Percentiles rank a stretch among this genome's conserved stretches.
phyloP scores from a whole-genome alignment of 1,140 invertebrate species.

The Melanaphis sacchari region DNA sequence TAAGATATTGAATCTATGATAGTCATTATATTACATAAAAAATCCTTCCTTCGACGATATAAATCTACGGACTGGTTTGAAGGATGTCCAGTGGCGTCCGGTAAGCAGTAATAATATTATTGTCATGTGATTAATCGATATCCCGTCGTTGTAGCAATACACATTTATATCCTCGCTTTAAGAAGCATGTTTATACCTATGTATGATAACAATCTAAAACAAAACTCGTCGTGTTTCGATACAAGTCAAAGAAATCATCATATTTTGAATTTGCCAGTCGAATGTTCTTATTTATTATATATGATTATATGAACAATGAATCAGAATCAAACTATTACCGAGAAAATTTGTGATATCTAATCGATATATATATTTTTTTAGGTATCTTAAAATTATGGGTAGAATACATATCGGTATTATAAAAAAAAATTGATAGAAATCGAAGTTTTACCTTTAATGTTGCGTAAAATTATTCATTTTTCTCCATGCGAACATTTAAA shows the following conservation, averaged over 20 bases:
- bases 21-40: background rate
- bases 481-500: background rate
- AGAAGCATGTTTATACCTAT: background rate
- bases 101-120: background rate
- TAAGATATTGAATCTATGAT: background rate
- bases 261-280: background rate
- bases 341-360: no score
- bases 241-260: background rate
- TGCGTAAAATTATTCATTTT: background rate
- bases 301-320: background rate
- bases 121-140: slow-evolving; percentile 49
- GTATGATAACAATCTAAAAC: background rate
- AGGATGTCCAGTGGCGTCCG: slow-evolving; percentile 16
- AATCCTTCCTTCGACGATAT: background rate
- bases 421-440: background rate
- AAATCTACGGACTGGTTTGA: slow-evolving; percentile 18
- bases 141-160: background rate
- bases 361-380: no score
- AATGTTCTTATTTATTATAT: background rate
- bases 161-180: background rate
- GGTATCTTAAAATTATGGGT: background rate
- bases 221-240: background rate
- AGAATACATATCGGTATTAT: background rate
- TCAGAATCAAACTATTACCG: background rate
- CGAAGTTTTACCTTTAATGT: background rate